Percentiles rank a stretch among this genome's conserved stretches.
These are phyloP conservation scores for Anhinga anhinga DNA, from an alignment of 2,113 vertebrate genomes.

Conservation along the genomic window DNA sequence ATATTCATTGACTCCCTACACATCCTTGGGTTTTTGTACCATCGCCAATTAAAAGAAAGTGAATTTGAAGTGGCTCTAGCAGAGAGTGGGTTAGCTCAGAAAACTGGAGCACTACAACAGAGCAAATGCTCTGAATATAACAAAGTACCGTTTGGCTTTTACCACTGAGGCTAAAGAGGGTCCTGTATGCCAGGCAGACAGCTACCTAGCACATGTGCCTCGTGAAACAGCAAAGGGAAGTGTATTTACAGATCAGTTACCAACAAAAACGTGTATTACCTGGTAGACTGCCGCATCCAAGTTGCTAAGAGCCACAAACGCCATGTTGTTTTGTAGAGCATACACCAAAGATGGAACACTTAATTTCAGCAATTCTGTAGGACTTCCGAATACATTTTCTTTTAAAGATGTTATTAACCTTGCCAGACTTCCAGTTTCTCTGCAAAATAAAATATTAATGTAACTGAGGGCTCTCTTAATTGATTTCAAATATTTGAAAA, in stretches of 20 bases:
- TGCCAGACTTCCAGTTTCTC: constrained; percentile 84
- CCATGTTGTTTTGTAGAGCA: constrained; percentile 97
- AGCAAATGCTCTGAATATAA: neutral
- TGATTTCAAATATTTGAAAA: neutral
- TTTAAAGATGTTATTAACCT: constrained; percentile 77
- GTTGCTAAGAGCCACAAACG: constrained; percentile 93
- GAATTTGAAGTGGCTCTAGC: neutral
- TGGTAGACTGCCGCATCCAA: constrained; percentile 97
- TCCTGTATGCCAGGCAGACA: neutral
- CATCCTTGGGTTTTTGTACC: neutral
- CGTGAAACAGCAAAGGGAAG: neutral
- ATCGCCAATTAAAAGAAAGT: neutral
- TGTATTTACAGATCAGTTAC: neutral
- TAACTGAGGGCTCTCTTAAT: neutral
- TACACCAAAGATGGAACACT: constrained; percentile 94
- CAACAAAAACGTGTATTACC: constrained; percentile 66
- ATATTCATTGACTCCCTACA: neutral
- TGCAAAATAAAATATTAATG: constrained; percentile 57
- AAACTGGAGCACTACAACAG: neutral
- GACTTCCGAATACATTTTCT: constrained; percentile 85
- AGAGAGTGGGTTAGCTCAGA: neutral
- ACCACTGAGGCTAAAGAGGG: neutral
- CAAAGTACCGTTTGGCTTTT: neutral
- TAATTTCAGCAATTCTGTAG: constrained; percentile 88
- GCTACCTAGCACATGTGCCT: rapidly evolving